Base-by-base conservation (phyloP, 2,113 vertebrate genomes). In the Colinus virginianus region DNA sequence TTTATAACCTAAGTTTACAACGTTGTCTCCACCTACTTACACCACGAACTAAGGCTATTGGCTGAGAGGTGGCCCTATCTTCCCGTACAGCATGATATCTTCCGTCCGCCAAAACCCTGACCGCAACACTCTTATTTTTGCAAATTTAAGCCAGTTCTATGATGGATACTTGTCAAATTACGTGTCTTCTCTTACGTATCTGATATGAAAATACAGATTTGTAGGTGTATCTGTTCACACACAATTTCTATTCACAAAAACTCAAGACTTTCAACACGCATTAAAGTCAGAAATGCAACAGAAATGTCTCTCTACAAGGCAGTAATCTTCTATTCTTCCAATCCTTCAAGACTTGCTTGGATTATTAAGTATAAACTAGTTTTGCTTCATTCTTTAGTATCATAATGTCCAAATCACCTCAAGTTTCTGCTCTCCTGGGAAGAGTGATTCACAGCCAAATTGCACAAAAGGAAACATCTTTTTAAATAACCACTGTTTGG, bases 341-440 rank as follows among this genome's bases (percentile, higher is more conserved):
- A 0, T 75, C 51, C 55, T 92, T 89, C 84, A 91, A 26, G 32
- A 91, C 22, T 79, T 83, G 51, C 43, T 45, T 53, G 21, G 42
- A 64, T 92, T 76, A 88, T 62, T 12, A 84, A 84, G 62, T 48
- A 48, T 49, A 88, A 94, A 91, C 82, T 48, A 70, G 87, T 95
- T 96, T 62, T 71, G 43, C 69, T 83, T 91, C 68, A 84, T 95
- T 92, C 64, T 94, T 94, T 71, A 11, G 10, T 30, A 86, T 56
- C 1, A 0, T 40, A 90, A 81, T 48, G 78, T 93, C 56, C 83
- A 91, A 78, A 81, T 36, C 25, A 71, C 38, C 58, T 86, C 49
- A 75, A 86, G 78, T 59, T 94, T 91, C 81, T 55, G 32, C 51
- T 70, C 34, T 94, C 46, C 51, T 80, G 71, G 46, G 55, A 74